A percentile compares a stretch with the other conserved stretches of the same genome.
These are phyloP conservation scores for Petrocephalus zakoni DNA, from an alignment of 2,113 vertebrate genomes.

Conservation along the genomic window DNA sequence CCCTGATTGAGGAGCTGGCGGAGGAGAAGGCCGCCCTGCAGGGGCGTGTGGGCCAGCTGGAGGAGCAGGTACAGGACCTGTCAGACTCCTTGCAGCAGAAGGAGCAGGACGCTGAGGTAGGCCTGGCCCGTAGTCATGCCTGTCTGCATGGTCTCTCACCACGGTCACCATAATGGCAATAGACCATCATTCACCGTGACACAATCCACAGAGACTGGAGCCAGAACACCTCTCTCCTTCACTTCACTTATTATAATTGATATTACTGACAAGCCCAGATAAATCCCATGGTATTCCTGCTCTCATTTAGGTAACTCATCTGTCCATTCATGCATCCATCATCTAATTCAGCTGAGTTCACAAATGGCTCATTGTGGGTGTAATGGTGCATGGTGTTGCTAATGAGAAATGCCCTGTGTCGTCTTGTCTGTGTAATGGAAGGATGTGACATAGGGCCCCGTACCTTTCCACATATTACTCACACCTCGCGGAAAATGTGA, in stretches of 20 bases:
- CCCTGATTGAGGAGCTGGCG: constrained; percentile 45
- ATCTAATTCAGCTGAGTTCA: neutral
- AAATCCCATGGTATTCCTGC: neutral
- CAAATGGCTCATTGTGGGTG: neutral
- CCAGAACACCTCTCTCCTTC: neutral
- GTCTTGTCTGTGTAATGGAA: neutral
- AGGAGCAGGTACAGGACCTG: constrained; percentile 49
- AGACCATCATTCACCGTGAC: neutral
- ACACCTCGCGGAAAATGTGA: neutral
- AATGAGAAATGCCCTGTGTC: neutral
- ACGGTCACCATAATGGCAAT: neutral
- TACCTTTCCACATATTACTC: neutral
- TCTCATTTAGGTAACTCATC: neutral
- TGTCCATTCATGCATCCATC: neutral
- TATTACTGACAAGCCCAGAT: neutral
- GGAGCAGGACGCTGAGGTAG: constrained; percentile 49
- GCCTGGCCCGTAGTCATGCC: neutral
- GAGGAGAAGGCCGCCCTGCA: constrained; percentile 56
- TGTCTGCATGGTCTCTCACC: neutral
- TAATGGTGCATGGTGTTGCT: neutral
- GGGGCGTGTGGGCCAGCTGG: constrained; percentile 46
- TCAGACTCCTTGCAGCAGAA: constrained; percentile 37
- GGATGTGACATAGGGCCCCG: neutral
- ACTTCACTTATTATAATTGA: neutral
- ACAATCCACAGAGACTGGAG: neutral